Evolutionary conservation across 2,797 vertebrate species (phyloP), one percentile per base, ranked within the genome.

Genomic region (Anomalospiza imberbis): DNA sequence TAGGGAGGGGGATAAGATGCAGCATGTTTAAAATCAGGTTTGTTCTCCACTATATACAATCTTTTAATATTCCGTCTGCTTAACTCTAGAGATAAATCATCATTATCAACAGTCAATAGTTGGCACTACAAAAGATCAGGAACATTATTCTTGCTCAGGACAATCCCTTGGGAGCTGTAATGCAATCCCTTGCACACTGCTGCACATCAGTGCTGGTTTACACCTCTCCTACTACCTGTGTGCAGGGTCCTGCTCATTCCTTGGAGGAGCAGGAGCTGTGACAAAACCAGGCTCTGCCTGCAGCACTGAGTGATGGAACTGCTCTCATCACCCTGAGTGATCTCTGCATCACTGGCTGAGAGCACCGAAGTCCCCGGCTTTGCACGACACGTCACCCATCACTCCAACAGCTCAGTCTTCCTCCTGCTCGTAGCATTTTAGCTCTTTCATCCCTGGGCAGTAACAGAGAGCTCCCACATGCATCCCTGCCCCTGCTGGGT

Each of bases 181-280:
- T 2, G 26, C 2, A 29, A 17, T 44, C 36, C 78, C 36, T n/a
- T 70, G 58, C 50, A 28, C 1, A 1, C 10, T 42, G 66, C 22
- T 3, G 2, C 7, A 3, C 16, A 3, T 0, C 0, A 0, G 4
- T 1, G n/a, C 4, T 12, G 70, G 26, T 38, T 58, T 40, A 15
- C 36, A 13, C 36, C 55, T 53, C 28, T 2, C 17, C 20, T 13
- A 1, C 6, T 29, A 5, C 2, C 3, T 0, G 5, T 1, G 17
- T 4, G 16, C 26, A 26, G 54, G 17, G 9, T 13, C 31, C 68
- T 19, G 2, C 40, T 24, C 9, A 0, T 2, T 6, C 31, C 36
- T 4, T 5, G 71, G 12, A 31, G 25, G 12, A 45, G 26, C 38
- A 6, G 67, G 28, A 63, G 26, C 54, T 1, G 6, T 3, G 2